Base-by-base conservation (phyloP, 2,797 vertebrate species). In the Anniella stebbinsi region DNA sequence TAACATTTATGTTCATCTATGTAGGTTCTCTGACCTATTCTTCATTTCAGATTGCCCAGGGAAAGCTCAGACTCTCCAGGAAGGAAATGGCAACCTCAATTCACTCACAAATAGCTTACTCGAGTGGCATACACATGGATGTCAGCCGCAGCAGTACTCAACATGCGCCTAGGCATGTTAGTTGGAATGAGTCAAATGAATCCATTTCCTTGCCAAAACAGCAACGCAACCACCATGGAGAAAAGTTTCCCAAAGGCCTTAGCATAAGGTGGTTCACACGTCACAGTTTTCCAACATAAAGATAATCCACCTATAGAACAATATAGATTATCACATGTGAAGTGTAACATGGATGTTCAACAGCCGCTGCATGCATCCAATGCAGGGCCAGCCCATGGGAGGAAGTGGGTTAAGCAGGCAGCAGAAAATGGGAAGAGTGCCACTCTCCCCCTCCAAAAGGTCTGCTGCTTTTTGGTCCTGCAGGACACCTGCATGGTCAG, bases 71-170 rank as follows among this genome's bases (percentile, higher is more conserved):
- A 33, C 80, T 90, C n/a, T 92, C 87, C 38, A 36, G 36, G 78
- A 80, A 93, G 73, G 88, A 69, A 5, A 6, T 80, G 89, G 17
- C 0, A 0, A 4, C 63, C 30, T 88, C 92, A 91, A 88, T 90
- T 90, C 87, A 13, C 57, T 87, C 87, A 84, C 86, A 76, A 93
- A 85, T 51, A 87, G 57, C 66, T 92, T 89, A 94, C 48, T n/a
- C 17, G 73, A 23, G 81, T 87, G 89, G 87, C 63, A 80, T 89
- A 73, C 8, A 88, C 60, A 17, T 17, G 15, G 17, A 17, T 63
- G 5, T 63, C 21, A 4, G 60, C 21, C 60, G 5, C 60, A 23
- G 60, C 23, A 90, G 67, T 38, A 85, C 4, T 2, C 60, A 1
- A 86, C 13, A 36, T 41, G 23, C 92, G 89, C 81, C 41, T 89